Evolutionary conservation across 2,113 vertebrate species (phyloP), one percentile per base, ranked within the genome.

Genomic region (Vulpes ferrilata): DNA sequence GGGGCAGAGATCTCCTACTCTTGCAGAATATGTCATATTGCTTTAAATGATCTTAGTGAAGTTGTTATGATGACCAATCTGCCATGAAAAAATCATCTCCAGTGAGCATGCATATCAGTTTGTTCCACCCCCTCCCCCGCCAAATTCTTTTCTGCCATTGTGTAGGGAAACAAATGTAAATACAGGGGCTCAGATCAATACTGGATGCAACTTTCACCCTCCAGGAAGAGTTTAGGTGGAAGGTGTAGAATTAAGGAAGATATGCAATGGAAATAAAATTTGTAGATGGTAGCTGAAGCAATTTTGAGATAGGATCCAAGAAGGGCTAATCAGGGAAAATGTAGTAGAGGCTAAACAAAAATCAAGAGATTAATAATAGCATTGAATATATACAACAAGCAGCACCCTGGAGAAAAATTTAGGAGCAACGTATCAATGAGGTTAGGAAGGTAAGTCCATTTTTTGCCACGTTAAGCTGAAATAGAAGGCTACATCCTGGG

Each of bases 401-500:
- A 95, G 30, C 25, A 76, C 17, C 65, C n/a, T 73, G 35, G 79
- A 92, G 78, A 67, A 97, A 96, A 94, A 74, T 22, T 51, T 96
- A 59, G 30, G 67, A 94, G 30, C n/a, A 91, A 73, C 69, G 23
- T 95, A 60, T 69, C 57, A 88, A 23, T 93, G 43, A 96, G 79
- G 5, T 88, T 90, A n/a, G n/a, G 55, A 96, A 95, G 27, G 23
- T 51, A 96, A 84, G 38, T 35, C 96, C 35, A 74, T 92, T 97
- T 92, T 91, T 91, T 96, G 27, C 71, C 85, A 53, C 35, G 51
- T 95, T 78, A 87, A 78, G 27, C 59, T 96, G 78, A 97, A 98
- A 97, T 32, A 96, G 3, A 57, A 79, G 95, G 32, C 73, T 84
- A n/a, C 8, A 53, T 95, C 15, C 88, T 94, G 38, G 62, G 23